phyloP scores from a whole-genome alignment of 1,140 invertebrate genomes.

The Drusus annulatus region DNA sequence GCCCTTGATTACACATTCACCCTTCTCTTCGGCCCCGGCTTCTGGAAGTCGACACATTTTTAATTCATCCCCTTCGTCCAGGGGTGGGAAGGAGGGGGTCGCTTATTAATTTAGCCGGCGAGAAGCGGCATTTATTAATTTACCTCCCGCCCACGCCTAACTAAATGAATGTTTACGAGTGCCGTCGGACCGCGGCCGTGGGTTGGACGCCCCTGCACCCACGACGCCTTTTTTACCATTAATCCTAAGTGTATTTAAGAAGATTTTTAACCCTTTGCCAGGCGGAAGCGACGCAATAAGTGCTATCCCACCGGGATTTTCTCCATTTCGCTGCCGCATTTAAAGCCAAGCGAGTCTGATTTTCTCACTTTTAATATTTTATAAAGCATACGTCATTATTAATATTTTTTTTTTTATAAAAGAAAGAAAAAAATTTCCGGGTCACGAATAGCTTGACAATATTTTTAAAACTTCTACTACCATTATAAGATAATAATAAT shows the following conservation, averaged over 20 bases:
- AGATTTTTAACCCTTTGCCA: slow-evolving; percentile 28
- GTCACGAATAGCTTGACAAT: too few species aligned
- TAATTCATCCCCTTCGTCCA: slow-evolving; percentile 36
- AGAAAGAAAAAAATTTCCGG: too few species aligned
- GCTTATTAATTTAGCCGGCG: slow-evolving; percentile 49
- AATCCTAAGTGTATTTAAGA: slow-evolving; percentile 44
- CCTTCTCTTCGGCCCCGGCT: slow-evolving; percentile 9
- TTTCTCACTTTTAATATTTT: too few species aligned
- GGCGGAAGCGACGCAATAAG: slow-evolving; percentile 22
- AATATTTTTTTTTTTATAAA: too few species aligned
- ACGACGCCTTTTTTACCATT: slow-evolving; percentile 40
- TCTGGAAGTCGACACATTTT: slow-evolving; percentile 50
- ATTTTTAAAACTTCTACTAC: too few species aligned
- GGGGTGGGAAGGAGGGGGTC: not conserved
- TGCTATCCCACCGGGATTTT: not conserved
- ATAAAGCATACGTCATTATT: too few species aligned
- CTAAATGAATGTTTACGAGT: slow-evolving; percentile 52
- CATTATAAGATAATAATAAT: too few species aligned
- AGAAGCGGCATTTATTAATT: slow-evolving; percentile 49
- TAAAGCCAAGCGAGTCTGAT: too few species aligned
- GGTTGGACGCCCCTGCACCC: slow-evolving; percentile 31
- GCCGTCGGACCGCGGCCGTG: slow-evolving; percentile 29
- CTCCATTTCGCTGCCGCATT: not conserved
- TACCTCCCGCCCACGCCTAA: slow-evolving; percentile 41
- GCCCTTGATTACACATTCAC: slow-evolving; percentile 46